Evolutionary conservation across 2,888 invertebrate species (phyloP), one percentile per base, ranked within the genome.

Genomic region (Cabera pusaria): DNA sequence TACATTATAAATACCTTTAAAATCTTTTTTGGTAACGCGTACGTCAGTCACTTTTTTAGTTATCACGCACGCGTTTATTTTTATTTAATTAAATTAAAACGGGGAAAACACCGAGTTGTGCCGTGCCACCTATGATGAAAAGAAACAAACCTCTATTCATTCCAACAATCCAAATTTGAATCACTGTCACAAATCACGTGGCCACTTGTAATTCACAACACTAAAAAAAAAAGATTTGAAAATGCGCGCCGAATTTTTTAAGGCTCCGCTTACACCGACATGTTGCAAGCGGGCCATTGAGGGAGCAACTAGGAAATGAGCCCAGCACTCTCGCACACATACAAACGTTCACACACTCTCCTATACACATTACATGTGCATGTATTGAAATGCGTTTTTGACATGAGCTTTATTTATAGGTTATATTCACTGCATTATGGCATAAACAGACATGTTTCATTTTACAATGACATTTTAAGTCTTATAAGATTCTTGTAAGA

Each of bases 281-380:
- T 82, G 84, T 78, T 79, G 81, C 82, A 80, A 80, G 83, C 85
- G 83, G 81, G 83, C 85, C 80, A 78, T 75, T 81, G 70, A 61
- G 77, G 81, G 78, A 79, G 64, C 83, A 76, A 87, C 85, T 87
- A 88, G 87, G 88, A 88, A 87, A 81, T 78, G 82, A 80, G 80
- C 86, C n/a, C 57, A 57, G 52, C 59, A 52, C 50, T 52, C 56
- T 59, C 61, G 50, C 64, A 65, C 65, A 66, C 70, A 56, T 47
- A 49, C 56, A 54, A 56, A 59, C 56, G 54, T 42, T 31, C 39
- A 33, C 42, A 41, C 50, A 44, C 56, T 44, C 31, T 48, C 52
- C 34, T 38, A 22, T 31, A 27, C 45, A 35, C 43, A 39, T 36
- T 21, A 32, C 21, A 16, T 41, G 53, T 59, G 56, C 59, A 55